Base-by-base conservation (phyloP, 2,888 invertebrate genomes). In the Pammene aurita region DNA sequence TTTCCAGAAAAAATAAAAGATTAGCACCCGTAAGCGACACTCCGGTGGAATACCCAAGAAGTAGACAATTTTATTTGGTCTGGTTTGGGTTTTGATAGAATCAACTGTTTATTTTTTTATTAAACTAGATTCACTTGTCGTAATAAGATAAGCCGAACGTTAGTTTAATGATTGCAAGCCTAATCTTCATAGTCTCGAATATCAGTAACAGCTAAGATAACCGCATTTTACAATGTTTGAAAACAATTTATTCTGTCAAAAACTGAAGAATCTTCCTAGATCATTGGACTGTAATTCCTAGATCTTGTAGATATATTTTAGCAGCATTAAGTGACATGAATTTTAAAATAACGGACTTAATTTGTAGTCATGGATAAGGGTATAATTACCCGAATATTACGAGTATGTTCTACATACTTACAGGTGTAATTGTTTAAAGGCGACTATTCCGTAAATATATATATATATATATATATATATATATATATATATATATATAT, bases 271-370 rank as follows among this genome's bases (percentile, higher is more conserved):
- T 16, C 48, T 60, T 48, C 18, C 18, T 9, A 18, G 38, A 62
- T 38, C 34, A 62, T n/a, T 13, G 50, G 61, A 38, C 38, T 50
- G 13, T 50, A 18, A 16, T 50, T 62, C 50, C 13, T 62, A 62
- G 18, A 41, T 41, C 16, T 35, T 35, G 26, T 44, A 58, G 58
- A 44, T 14, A 58, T 16, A 61, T 48, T 60, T 18, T 50, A 62
- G 50, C 18, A 41, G 50, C 38, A 62, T 50, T 62, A 50, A 62
- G 61, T 41, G 38, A 60, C 35, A 18, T 41, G 18, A 7, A 41
- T 5, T 48, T 34, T 10, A 50, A 62, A 48, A 50, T 41, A 41
- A 18, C 11, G 4, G 10, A 14, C 56, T 38, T 46, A 46, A 60
- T 46, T 35, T 18, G 9, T 50, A 14, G 7, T 16, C 13, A 7